Base-by-base conservation (phyloP, 2,888 invertebrate species). In the Lysandra bellargus region DNA sequence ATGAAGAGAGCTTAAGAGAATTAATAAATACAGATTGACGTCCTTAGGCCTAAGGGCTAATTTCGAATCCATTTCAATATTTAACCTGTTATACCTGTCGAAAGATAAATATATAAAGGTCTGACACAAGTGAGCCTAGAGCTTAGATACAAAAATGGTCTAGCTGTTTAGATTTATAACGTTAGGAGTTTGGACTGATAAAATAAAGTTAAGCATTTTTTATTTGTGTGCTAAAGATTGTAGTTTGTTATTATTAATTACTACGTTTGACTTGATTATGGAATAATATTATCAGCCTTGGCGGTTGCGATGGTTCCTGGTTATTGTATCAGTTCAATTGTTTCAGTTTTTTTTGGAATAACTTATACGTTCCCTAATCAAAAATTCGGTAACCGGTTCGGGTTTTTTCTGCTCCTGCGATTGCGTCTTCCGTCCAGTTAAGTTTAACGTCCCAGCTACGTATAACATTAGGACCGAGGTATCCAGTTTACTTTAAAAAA, bases 341-440 rank as follows among this genome's bases (percentile, higher is more conserved):
- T 69, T 69, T 69, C 69, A 37, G 69, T 12, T 69, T 69, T 69
- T 64, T 69, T 69, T 9, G 64, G 30, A 69, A 69, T 69, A 69
- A 69, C 37, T 69, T 69, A 69, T 69, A 33, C 33, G 69, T 69
- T 69, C 69, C 69, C 33, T 69, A 69, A 69, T 69, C 69, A 69
- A 14, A 14, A 33, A 69, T 37, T 69, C 33, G 69, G 5, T 1
- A 33, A 69, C 69, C 69, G 37, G 69, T 69, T 33, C 14, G 33
- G 12, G 69, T 69, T 69, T 23, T 64, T 64, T 7, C n/a, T 64
- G 64, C 23, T 30, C 33, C 69, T 14, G 14, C 14, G 30, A 14
- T 33, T 12, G 33, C 30, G 14, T 37, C 33, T 30, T n/a, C 61
- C 30, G 30, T 14, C 14, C 14, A 17, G 33, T 3, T 2, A 33